Percentiles rank a stretch among this genome's conserved stretches.
Evolutionary conservation across 2,888 invertebrate genomes (phyloP).

Genomic region (Mallateleia sp.): DNA sequence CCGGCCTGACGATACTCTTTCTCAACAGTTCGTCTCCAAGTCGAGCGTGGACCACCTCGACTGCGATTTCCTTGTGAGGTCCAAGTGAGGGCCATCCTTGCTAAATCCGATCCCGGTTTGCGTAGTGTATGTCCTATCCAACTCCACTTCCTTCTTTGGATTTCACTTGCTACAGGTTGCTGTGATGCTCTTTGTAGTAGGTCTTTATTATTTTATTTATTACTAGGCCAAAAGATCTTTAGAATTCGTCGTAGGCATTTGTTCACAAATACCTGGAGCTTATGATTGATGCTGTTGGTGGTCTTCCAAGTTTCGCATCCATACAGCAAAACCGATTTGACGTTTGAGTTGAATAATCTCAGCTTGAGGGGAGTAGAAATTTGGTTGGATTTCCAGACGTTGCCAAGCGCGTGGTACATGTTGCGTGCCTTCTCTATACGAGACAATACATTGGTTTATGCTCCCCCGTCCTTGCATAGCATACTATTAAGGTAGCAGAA

Average conservation of each 20-base stretch:
- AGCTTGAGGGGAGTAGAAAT: conserved; percentile 27
- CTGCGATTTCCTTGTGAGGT: conserved; percentile 12
- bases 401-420: conserved; percentile 35
- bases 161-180: neutral
- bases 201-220: conserved; percentile 29
- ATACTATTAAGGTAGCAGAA: too few relatives aligned
- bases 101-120: conserved; percentile 21
- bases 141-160: conserved; percentile 20
- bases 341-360: conserved; percentile 35
- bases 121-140: conserved; percentile 33
- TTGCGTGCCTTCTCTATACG: conserved; percentile 8
- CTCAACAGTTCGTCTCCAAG: conserved; percentile 15
- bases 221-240: conserved; percentile 50
- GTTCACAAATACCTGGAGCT: conserved; percentile 22
- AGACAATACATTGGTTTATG: conserved; percentile 14
- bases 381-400: conserved; percentile 31
- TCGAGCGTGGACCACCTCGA: conserved; percentile 34
- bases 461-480: conserved; percentile 35
- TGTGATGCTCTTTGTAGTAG: conserved; percentile 14
- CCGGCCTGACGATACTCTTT: conserved; percentile 6
- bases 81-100: conserved; percentile 34
- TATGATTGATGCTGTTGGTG: neutral
- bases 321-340: conserved; percentile 45
- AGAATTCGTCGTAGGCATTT: conserved; percentile 28
- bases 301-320: conserved; percentile 39